Percentiles rank a stretch among this genome's conserved stretches.
These are phyloP conservation scores for Spizaetus ornatus DNA, from an alignment of 2,113 vertebrate species.

Conservation along the genomic window DNA sequence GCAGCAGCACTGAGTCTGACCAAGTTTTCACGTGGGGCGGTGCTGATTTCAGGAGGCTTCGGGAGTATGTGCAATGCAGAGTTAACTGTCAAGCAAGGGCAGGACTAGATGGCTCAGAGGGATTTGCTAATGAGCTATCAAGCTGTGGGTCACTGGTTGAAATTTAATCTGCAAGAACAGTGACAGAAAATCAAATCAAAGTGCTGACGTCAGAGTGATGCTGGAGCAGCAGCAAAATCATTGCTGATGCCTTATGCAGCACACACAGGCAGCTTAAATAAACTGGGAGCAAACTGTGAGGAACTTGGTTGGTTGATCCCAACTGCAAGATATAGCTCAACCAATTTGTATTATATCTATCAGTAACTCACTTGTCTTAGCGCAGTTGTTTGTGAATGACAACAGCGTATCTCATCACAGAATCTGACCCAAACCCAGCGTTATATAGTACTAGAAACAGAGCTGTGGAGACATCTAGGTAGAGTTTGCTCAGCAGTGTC, in stretches of 20 bases:
- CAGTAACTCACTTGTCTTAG: neutral
- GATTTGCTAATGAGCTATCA: conserved; percentile 54
- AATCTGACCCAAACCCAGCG: neutral
- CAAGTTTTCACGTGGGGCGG: accelerated
- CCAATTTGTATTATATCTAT: neutral
- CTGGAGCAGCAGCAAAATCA: neutral
- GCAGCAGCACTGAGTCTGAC: neutral
- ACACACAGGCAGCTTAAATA: neutral
- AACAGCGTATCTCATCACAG: neutral
- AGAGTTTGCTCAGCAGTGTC: neutral
- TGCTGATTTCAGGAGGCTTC: neutral
- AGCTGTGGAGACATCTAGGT: neutral
- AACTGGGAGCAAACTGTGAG: neutral
- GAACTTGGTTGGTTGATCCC: neutral
- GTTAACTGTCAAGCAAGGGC: neutral
- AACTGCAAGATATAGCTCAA: neutral
- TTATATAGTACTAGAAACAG: neutral
- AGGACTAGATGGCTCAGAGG: neutral
- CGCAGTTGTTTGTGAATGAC: neutral
- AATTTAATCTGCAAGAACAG: conserved; percentile 35
- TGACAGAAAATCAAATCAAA: conserved; percentile 53
- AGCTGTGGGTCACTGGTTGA: conserved; percentile 28
- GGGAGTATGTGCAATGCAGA: neutral
- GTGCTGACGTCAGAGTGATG: conserved; percentile 7
- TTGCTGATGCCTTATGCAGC: neutral